phyloP scores from a whole-genome alignment of 2,888 invertebrate genomes.

The Arrhopalites spinosus region DNA sequence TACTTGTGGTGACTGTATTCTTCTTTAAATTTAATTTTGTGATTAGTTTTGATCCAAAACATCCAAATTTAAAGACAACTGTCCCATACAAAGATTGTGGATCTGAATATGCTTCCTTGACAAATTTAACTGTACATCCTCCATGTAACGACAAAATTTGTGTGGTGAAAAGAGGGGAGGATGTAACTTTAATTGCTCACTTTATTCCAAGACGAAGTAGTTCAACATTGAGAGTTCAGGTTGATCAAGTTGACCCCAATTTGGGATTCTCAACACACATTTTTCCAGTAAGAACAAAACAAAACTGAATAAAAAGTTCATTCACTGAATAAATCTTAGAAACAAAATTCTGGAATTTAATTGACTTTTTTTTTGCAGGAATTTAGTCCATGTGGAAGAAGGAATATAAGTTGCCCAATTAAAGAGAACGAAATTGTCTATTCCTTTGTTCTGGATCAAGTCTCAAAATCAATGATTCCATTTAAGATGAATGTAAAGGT shows the following conservation, averaged over 20 bases:
- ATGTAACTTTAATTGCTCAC: constrained; percentile 9
- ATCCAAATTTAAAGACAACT: not conserved
- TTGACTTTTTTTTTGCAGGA: constrained; percentile 12
- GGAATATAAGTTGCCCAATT: constrained; percentile 27
- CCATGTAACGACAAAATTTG: constrained; percentile 15
- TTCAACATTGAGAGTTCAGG: not conserved
- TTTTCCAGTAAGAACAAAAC: constrained; percentile 18
- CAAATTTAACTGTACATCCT: constrained; percentile 13
- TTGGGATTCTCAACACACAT: constrained; percentile 30
- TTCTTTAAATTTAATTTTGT: not conserved
- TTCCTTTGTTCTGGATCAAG: not conserved
- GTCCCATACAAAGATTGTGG: constrained; percentile 28
- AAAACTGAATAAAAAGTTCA: too few relatives aligned
- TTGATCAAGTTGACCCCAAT: constrained; percentile 20
- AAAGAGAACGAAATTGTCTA: constrained; percentile 10
- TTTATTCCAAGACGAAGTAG: not conserved
- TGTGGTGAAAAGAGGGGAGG: constrained; percentile 10
- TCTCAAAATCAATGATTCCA: constrained; percentile 13
- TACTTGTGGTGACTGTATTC: too few relatives aligned
- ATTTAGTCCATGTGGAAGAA: constrained; percentile 25
- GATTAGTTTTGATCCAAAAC: not conserved
- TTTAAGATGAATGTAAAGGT: constrained; percentile 12
- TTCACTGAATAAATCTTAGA: too few relatives aligned
- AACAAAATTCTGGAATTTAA: too few relatives aligned
- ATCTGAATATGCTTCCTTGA: constrained; percentile 7